phyloP scores from a whole-genome alignment of 2,888 invertebrate species.

The Druceiella hillmani region DNA sequence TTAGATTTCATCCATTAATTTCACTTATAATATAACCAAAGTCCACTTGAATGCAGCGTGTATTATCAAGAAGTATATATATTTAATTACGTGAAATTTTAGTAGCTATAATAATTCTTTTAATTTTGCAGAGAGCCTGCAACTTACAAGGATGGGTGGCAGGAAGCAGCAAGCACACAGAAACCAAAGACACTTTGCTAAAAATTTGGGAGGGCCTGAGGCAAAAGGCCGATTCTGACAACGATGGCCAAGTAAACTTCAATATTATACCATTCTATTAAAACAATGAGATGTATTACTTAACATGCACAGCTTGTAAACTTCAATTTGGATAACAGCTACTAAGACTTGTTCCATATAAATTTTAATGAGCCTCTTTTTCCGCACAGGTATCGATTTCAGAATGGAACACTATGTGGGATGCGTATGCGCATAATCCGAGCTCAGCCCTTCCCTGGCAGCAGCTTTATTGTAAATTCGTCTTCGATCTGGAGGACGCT shows the following conservation, averaged over 20 bases:
- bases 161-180: slow-evolving; percentile 65
- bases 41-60: too few species aligned
- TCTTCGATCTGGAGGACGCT: slow-evolving; percentile 83
- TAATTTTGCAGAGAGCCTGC: slow-evolving; percentile 63
- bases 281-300: too few species aligned
- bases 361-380: too few species aligned
- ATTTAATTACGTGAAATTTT: too few species aligned
- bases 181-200: slow-evolving; percentile 66
- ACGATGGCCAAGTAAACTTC: slow-evolving; percentile 71
- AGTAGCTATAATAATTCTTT: too few species aligned
- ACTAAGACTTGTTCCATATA: slow-evolving; percentile 8
- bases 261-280: too few species aligned
- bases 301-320: too few species aligned
- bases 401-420: slow-evolving; percentile 88
- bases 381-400: slow-evolving; percentile 74
- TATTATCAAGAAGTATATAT: too few species aligned
- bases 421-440: slow-evolving; percentile 69
- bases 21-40: too few species aligned
- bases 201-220: slow-evolving; percentile 82
- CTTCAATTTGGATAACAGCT: too few species aligned
- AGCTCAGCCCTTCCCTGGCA: slow-evolving; percentile 76
- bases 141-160: slow-evolving; percentile 70
- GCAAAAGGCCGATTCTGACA: slow-evolving; percentile 74
- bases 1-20: too few species aligned
- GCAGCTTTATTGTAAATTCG: slow-evolving; percentile 76